Conservation (phyloP, 30 jellyfish, hydroid and myxozoan genomes). For the Aurelia sp. region DNA sequence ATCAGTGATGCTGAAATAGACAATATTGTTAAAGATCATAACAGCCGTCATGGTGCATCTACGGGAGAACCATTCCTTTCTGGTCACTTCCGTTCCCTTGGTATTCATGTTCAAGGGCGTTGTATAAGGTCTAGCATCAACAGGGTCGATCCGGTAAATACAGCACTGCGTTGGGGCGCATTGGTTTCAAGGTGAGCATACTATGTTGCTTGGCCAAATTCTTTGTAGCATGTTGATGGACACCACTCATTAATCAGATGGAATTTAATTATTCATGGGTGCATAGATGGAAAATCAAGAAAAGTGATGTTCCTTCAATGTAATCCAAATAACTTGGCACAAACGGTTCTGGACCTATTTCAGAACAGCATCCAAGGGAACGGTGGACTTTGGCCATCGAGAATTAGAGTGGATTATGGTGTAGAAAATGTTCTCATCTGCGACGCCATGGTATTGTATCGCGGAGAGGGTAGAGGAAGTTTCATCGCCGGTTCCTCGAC, state of each 20-base stretch:
- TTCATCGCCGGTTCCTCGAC: slow-evolving; percentile 39
- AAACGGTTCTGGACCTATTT: slow-evolving; percentile 47
- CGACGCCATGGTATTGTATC: slow-evolving; percentile 16
- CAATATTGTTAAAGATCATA: background rate
- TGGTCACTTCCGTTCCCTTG: slow-evolving; percentile 4
- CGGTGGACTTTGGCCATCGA: slow-evolving; percentile 64
- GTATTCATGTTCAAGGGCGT: slow-evolving; percentile 10
- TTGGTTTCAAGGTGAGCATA: slow-evolving; percentile 7
- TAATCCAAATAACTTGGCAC: slow-evolving; percentile 32
- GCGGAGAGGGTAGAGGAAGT: slow-evolving; percentile 20
- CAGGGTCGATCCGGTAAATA: slow-evolving; percentile 34
- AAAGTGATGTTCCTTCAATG: slow-evolving; percentile 22
- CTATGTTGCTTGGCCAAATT: slow-evolving; percentile 46
- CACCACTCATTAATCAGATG: slow-evolving; percentile 52
- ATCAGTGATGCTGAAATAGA: slow-evolving; percentile 19
- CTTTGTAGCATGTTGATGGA: slow-evolving; percentile 48
- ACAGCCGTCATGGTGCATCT: slow-evolving; percentile 46
- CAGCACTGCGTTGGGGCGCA: slow-evolving; percentile 27
- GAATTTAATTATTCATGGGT: slow-evolving; percentile 52
- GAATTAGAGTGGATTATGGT: slow-evolving; percentile 59
- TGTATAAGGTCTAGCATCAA: background rate
- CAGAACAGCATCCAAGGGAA: slow-evolving; percentile 12
- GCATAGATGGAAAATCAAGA: slow-evolving; percentile 47
- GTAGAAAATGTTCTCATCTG: slow-evolving; percentile 42
- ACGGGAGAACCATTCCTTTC: slow-evolving; percentile 39